Evolutionary conservation across 2,113 vertebrate genomes (phyloP), one percentile per base, ranked within the genome.

Genomic region (Grus americana): DNA sequence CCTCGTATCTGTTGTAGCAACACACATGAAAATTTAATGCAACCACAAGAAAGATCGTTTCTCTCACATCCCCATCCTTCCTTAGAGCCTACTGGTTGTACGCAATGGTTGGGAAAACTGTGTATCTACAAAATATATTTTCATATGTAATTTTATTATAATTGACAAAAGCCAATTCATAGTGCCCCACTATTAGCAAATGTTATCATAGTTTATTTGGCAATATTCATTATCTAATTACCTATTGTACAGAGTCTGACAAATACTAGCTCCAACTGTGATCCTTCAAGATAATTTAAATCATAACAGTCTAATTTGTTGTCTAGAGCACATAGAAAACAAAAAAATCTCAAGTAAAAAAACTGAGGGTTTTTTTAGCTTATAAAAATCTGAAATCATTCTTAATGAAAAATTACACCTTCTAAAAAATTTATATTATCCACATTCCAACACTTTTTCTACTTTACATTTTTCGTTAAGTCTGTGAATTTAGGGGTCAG

Each of bases 311-410:
- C 6, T 27, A 62, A 71, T 59, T 57, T 29, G 26, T 32, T 32
- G 42, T 50, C 18, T 68, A 83, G 14, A 11, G 15, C 10, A 26
- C 7, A 27, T 76, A 4, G 5, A 46, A 88, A 76, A 21, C 6
- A 10, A 27, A 10, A 12, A 12, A 50, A 18, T 14, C 4, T 46
- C 11, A 63, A 46, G 15, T 59, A 57, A 27, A n/a, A 62, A 22
- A 2, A 42, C 4, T 66, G 16, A 7, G 5, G 1, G 0, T 40
- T 23, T 52, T 66, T 70, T 44, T 32, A 46, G 30, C 4, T 71
- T 74, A 75, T 21, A 26, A 70, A 68, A 78, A 22, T 23, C 34
- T 74, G 14, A 49, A 57, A 61, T 6, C 10, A 23, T 50, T 75
- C 5, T 20, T 18, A 46, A 73, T 15, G 4, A 57, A 42, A 78